A percentile compares a stretch with the other conserved stretches of the same genome.
phyloP scores from a whole-genome alignment of 2,888 invertebrate genomes.

The Rhodophaea formosa region DNA sequence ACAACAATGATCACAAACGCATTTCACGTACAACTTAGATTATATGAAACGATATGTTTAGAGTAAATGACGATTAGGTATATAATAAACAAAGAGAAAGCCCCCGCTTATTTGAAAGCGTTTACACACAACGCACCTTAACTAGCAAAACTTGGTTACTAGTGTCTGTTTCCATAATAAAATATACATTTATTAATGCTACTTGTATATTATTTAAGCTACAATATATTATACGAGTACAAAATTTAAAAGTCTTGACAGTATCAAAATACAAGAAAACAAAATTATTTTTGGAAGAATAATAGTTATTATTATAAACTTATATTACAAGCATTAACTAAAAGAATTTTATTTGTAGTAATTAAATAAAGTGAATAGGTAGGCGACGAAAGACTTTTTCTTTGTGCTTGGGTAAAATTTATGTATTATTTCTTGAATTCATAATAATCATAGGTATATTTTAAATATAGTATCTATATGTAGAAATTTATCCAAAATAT shows the following conservation, averaged over 20 bases:
- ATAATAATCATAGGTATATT: no score
- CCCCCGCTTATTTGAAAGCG: slow-evolving; percentile 52
- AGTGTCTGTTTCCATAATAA: slow-evolving; percentile 40
- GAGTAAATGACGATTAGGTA: slow-evolving; percentile 58
- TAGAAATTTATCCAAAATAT: slow-evolving; percentile 26
- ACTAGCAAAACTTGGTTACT: slow-evolving; percentile 71
- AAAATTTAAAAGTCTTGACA: neutral
- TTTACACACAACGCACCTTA: slow-evolving; percentile 70
- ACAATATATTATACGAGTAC: neutral
- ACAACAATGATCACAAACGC: slow-evolving; percentile 63
- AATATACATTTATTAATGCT: slow-evolving; percentile 13
- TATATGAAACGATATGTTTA: slow-evolving; percentile 63
- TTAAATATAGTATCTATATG: neutral
- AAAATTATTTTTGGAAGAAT: neutral
- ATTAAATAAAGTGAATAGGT: no score
- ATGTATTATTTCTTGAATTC: neutral
- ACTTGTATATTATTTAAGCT: neutral
- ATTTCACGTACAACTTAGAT: slow-evolving; percentile 56
- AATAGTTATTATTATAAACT: neutral
- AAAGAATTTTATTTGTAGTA: no score
- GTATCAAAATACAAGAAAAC: neutral
- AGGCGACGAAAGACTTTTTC: no score
- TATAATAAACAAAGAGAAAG: slow-evolving; percentile 48
- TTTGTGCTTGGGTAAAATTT: neutral
- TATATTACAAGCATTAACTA: neutral